Base-by-base conservation (phyloP, 2,797 vertebrate species). In the Silurus aristotelis region DNA sequence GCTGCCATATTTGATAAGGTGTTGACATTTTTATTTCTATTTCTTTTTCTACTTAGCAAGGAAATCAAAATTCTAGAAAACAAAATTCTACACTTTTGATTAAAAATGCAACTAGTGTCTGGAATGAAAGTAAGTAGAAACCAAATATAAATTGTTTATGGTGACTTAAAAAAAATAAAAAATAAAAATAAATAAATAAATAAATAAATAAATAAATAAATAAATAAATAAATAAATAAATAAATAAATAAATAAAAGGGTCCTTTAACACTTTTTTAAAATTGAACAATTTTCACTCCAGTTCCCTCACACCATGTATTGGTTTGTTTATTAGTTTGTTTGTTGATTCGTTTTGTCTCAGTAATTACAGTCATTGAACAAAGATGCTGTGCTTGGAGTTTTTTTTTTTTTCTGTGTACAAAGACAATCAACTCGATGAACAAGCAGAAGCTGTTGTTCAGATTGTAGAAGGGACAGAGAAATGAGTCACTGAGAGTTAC, bases 361-460 rank as follows among this genome's bases (percentile, higher is more conserved):
- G 72, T 72, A 84, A 86, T 87, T 87, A 85, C 76, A 43, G 72
- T 78, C 14, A 60, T 55, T 64, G 31, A 25, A 27, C 61, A 56
- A 27, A 76, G 46, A 19, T 55, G 58, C 12, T 58, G 46, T 8
- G 17, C 75, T 68, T 25, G 46, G 61, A 19, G 60, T 52, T 82
- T 67, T 78, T 86, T 52, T 52, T 52, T 52, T 52, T 52, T 52
- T 52, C 6, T 85, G 73, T 80, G 60, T 86, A 80, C 56, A 80
- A 83, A 86, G 73, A n/a, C 83, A 86, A 88, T 88, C 78, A 85
- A 63, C 5, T 75, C 52, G 73, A 86, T 80, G 70, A 84, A 63
- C 43, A 71, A 58, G 63, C 60, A 64, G 58, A 84, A 66, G 56
- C 70, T 70, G 77, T 61, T 61, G 27, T 43, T 78, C 9, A 38